Conservation (phyloP, 2,888 invertebrate genomes). For the Athalia rosae region DNA sequence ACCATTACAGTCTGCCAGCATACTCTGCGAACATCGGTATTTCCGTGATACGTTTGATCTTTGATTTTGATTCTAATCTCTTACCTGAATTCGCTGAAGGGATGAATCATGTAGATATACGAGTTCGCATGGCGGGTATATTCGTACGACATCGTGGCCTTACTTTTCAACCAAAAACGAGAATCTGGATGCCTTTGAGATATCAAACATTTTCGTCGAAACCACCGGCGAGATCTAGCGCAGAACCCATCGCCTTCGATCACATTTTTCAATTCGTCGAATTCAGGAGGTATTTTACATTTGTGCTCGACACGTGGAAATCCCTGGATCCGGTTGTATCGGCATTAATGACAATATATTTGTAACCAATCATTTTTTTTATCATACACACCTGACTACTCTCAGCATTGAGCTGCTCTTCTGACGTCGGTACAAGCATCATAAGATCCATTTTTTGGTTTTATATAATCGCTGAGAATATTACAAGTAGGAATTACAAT, state of each 20-base stretch:
- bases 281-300: slow-evolving; percentile 53
- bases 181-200: slow-evolving; percentile 60
- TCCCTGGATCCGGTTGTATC: slow-evolving; percentile 44
- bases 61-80: background rate
- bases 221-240: slow-evolving; percentile 57
- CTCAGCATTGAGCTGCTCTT: slow-evolving; percentile 39
- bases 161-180: slow-evolving; percentile 65
- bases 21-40: slow-evolving; percentile 22
- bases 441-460: slow-evolving; percentile 57
- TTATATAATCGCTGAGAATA: too few species aligned
- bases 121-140: slow-evolving; percentile 66
- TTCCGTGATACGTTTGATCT: background rate
- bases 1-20: slow-evolving; percentile 69
- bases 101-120: slow-evolving; percentile 70
- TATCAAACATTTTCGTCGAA: slow-evolving; percentile 55
- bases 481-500: too few species aligned
- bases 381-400: background rate
- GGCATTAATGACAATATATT: background rate
- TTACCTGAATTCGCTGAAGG: slow-evolving; percentile 70
- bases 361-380: slow-evolving; percentile 4
- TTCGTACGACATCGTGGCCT: slow-evolving; percentile 67
- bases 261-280: slow-evolving; percentile 52
- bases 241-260: slow-evolving; percentile 51
- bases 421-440: slow-evolving; percentile 56
- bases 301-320: slow-evolving; percentile 55